A percentile compares a stretch with the other conserved stretches of the same genome.
Conservation (phyloP, 2,113 vertebrate species). For the Guaruba guarouba region DNA sequence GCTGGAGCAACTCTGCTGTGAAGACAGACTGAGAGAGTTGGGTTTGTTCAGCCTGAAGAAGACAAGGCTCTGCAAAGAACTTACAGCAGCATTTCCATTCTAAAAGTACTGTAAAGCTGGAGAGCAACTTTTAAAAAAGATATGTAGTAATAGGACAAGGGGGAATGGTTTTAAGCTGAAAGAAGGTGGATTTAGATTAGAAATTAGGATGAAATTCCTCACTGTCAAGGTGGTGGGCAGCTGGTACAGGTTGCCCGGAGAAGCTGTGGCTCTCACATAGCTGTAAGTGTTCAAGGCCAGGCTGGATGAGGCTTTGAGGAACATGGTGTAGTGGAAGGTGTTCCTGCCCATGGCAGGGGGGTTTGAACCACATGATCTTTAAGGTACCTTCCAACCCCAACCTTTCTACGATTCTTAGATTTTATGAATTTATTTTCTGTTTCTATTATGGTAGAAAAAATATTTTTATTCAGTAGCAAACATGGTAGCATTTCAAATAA, state of each 20-base stretch:
- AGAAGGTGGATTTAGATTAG: background rate
- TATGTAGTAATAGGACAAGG: background rate
- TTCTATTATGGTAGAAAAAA: background rate
- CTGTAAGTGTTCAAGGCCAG: background rate
- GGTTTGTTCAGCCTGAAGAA: background rate
- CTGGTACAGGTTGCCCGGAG: background rate
- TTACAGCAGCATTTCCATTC: background rate
- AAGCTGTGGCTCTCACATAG: background rate
- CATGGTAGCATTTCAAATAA: background rate
- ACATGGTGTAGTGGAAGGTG: background rate
- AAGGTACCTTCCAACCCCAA: background rate
- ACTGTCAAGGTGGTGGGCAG: background rate
- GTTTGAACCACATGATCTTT: background rate
- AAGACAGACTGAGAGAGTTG: background rate
- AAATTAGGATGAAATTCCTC: background rate
- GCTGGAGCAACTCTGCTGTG: background rate
- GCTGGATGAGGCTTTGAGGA: background rate
- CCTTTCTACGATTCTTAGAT: background rate
- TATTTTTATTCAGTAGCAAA: background rate
- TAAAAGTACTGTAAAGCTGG: background rate
- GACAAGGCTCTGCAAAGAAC: background rate
- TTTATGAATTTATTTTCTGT: background rate
- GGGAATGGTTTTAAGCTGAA: background rate
- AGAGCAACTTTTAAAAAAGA: background rate
- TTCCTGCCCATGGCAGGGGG: background rate